phyloP scores from a whole-genome alignment of 2,888 invertebrate genomes.

The Cyaniris semiargus region DNA sequence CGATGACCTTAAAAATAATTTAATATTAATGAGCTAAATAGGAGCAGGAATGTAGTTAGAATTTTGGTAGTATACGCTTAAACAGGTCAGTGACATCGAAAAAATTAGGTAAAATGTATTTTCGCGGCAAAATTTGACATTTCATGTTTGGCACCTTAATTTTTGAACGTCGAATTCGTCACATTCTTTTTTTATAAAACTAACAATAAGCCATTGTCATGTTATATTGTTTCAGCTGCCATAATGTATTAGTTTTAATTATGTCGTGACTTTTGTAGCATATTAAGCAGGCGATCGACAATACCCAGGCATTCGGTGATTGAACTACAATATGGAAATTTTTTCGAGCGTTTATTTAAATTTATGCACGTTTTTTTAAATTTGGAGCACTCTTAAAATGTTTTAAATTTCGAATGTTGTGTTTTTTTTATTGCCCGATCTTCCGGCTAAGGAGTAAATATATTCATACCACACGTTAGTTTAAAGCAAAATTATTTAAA shows the following conservation, averaged over 20 bases:
- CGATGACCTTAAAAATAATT: neutral
- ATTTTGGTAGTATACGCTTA: neutral
- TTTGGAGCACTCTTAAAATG: neutral
- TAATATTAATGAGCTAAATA: neutral
- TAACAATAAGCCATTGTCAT: conserved; percentile 2
- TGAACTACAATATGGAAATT: conserved; percentile 16
- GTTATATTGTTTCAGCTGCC: conserved; percentile 9
- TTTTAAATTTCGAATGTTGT: neutral
- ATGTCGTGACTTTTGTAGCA: conserved; percentile 21
- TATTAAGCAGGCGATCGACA: conserved; percentile 1
- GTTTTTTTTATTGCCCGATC: neutral
- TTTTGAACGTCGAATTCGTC: neutral
- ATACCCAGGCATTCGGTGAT: conserved; percentile 2
- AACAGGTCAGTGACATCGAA: neutral
- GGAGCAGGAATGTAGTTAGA: neutral
- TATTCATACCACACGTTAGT: no score
- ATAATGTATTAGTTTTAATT: conserved; percentile 22
- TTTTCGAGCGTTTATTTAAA: neutral
- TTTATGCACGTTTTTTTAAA: neutral
- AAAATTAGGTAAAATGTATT: neutral
- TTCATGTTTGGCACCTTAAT: neutral
- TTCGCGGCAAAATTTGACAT: neutral
- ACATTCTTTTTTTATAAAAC: neutral
- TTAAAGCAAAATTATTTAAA: no score
- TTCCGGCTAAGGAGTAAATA: no score